Evolutionary conservation across 2,888 invertebrate species (phyloP), one percentile per base, ranked within the genome.

Genomic region (Emmelina monodactyla): DNA sequence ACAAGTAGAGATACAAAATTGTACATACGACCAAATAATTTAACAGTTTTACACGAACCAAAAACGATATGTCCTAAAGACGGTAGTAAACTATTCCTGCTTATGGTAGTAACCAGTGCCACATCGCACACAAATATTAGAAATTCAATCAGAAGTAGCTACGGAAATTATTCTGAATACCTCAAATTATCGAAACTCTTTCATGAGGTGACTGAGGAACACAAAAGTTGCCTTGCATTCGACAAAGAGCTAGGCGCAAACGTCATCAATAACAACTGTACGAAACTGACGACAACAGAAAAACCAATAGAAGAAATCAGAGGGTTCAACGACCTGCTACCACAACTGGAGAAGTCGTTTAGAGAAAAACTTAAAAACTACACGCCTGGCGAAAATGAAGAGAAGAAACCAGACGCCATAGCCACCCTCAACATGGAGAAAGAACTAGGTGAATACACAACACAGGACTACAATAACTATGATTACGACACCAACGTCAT

Each of bases 91-190:
- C 53, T 85, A 1, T 85, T 87, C 51, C 62, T 92, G 14, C 67
- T 92, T 4, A 85, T 93, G 40, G 83, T 91, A 14, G 88, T 93
- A 0, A 89, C 88, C 53, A 91, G 92, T 0, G 83, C 89, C 1
- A 85, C 90, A 1, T 60, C 64, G 0, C 88, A 92, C 62, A 83
- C 86, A 45, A 83, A 85, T 19, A 82, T 84, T 28, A 78, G 93
- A 31, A 49, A 61, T 28, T 87, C 88, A 0, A 88, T 91, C 33
- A 66, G 91, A 40, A 82, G 87, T 39, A 89, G 88, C 0, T 91
- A 90, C 91, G 91, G 84, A 0, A 80, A 72, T 36, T 66, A 75
- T 30, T 59, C 53, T 10, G 72, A 64, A 39, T 79, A 82, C 40
- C 11, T 48, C 4, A 49, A 62, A 45, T 37, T 62, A 25, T 51